These are phyloP conservation scores for Euplexia lucipara DNA, from an alignment of 2,888 invertebrate species.

Conservation along the genomic window DNA sequence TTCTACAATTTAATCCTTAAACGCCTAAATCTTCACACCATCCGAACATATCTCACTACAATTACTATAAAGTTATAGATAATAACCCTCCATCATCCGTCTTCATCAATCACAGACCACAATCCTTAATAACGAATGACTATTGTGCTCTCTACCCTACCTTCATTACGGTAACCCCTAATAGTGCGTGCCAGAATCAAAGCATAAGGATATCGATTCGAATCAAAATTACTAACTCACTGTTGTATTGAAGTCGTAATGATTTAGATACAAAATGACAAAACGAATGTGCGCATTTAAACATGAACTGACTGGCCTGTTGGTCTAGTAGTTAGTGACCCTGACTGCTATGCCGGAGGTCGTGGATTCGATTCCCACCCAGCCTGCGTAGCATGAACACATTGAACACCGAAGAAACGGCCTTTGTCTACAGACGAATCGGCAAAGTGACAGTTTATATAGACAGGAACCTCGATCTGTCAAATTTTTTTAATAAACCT, in stretches of 20 bases:
- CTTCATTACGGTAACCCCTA: constrained; percentile 66
- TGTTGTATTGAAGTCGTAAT: constrained; percentile 1
- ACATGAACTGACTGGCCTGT: no score
- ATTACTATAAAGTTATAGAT: constrained; percentile 40
- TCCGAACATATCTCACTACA: constrained; percentile 37
- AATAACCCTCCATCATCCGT: constrained; percentile 60
- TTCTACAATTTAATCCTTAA: neutral
- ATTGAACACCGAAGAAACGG: no score
- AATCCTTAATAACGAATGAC: constrained; percentile 64
- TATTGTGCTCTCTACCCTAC: constrained; percentile 67
- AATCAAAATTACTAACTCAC: constrained; percentile 15
- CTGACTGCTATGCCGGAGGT: no score
- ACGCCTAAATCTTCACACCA: constrained; percentile 13
- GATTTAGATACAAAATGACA: no score
- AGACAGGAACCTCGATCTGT: no score
- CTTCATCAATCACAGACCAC: constrained; percentile 73
- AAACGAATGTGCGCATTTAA: no score
- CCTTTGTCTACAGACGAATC: no score
- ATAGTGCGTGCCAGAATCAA: constrained; percentile 19
- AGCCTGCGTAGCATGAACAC: no score
- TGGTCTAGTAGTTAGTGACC: no score
- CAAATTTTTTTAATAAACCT: no score
- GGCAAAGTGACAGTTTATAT: no score
- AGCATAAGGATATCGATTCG: neutral
- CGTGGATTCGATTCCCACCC: no score